A percentile compares a stretch with the other conserved stretches of the same genome.
These are phyloP conservation scores for Peromyscus nudipes DNA, from an alignment of 2,797 vertebrate genomes.

Conservation along the genomic window DNA sequence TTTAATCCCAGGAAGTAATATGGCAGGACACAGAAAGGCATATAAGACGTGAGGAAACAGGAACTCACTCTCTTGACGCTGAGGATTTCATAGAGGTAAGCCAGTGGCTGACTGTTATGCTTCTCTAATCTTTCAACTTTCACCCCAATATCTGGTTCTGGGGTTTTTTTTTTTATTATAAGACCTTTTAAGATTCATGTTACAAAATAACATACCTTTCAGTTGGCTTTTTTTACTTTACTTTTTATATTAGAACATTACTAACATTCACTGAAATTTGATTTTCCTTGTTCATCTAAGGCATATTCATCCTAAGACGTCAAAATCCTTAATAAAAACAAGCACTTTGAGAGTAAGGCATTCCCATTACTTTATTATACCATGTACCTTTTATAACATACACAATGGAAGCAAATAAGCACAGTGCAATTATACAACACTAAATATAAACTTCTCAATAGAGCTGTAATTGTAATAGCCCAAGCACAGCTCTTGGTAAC, in stretches of 20 bases:
- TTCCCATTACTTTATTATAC: background rate
- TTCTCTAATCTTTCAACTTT: too few species aligned
- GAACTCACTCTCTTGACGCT: too few species aligned
- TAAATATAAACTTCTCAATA: conserved; percentile 19
- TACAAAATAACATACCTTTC: background rate
- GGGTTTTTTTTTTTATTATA: too few species aligned
- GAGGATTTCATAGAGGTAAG: too few species aligned
- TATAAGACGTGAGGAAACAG: too few species aligned
- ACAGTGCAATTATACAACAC: conserved; percentile 27
- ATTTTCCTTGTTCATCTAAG: conserved; percentile 1
- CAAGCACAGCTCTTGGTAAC: background rate
- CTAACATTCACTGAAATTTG: background rate
- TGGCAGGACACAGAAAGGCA: too few species aligned
- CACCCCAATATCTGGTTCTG: too few species aligned
- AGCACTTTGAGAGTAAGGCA: background rate
- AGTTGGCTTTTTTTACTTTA: background rate
- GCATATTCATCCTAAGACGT: conserved; percentile 24
- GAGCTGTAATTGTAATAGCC: background rate
- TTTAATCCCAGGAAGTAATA: too few species aligned
- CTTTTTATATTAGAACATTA: conserved; percentile 32
- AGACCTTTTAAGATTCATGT: too few species aligned
- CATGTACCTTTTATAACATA: conserved; percentile 1
- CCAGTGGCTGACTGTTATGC: too few species aligned
- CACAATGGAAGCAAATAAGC: conserved; percentile 40
- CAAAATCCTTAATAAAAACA: conserved; percentile 35